phyloP scores from a whole-genome alignment of 2,797 vertebrate species.

The Austrolebias charrua region DNA sequence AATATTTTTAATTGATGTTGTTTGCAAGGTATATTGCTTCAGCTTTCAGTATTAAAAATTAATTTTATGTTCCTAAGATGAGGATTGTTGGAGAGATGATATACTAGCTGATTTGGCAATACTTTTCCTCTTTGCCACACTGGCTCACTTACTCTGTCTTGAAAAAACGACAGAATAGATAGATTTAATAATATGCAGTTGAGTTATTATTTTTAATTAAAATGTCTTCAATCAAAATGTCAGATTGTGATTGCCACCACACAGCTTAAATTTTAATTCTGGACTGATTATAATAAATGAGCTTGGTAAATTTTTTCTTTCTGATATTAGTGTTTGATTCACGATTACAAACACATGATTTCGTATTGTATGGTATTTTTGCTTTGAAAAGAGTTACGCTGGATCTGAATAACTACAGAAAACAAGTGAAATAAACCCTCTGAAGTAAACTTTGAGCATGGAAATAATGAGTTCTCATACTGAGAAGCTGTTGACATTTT shows the following conservation, averaged over 20 bases:
- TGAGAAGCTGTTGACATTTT: constrained; percentile 27
- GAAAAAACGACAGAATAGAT: not conserved
- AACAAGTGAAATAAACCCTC: constrained; percentile 27
- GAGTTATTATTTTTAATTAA: too few species aligned
- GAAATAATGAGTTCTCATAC: constrained; percentile 57
- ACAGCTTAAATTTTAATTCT: too few species aligned
- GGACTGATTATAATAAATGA: too few species aligned
- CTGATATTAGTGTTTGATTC: not conserved
- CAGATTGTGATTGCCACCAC: too few species aligned
- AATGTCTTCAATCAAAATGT: too few species aligned
- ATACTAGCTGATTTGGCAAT: not conserved
- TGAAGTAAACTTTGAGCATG: constrained; percentile 10
- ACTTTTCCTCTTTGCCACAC: too few species aligned
- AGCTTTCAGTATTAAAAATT: not conserved
- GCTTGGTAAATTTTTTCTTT: not conserved
- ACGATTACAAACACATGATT: not conserved
- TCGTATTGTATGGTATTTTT: not conserved
- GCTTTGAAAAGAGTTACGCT: not conserved
- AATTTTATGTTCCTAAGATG: not conserved
- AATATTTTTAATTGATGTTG: not conserved
- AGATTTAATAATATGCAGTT: not conserved
- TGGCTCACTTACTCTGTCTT: too few species aligned
- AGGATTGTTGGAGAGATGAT: not conserved
- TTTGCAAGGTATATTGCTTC: not conserved
- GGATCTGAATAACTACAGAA: constrained; percentile 19